Percentiles rank a stretch among this genome's conserved stretches.
Evolutionary conservation across 2,888 invertebrate species (phyloP).

Genomic region (Hetaerina titia): DNA sequence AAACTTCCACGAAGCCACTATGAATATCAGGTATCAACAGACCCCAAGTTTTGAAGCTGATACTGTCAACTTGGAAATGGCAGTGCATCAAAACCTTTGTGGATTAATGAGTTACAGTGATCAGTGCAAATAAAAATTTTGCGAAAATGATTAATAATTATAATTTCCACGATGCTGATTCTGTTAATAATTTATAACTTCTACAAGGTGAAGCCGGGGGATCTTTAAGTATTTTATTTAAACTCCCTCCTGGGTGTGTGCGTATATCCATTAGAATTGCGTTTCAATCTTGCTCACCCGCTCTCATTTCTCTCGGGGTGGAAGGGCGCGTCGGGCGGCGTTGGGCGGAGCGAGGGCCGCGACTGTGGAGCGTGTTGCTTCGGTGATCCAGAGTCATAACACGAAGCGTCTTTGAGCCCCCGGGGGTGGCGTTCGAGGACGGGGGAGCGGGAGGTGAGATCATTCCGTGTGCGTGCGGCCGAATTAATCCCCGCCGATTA

Average conservation of each 20-base stretch:
- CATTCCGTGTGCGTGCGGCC: not conserved
- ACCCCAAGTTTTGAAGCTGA: no score
- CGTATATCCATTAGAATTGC: not conserved
- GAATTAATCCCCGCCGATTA: not conserved
- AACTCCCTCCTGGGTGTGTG: not conserved
- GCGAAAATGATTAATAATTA: no score
- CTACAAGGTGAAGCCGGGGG: no score
- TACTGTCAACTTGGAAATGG: no score
- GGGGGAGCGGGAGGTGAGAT: not conserved
- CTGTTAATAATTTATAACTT: no score
- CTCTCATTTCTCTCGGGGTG: not conserved
- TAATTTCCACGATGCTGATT: no score
- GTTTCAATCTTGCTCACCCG: not conserved
- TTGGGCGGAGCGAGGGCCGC: not conserved
- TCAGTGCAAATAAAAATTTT: no score
- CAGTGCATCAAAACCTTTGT: no score
- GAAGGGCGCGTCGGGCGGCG: not conserved
- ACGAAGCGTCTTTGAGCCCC: not conserved
- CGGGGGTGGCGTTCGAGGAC: not conserved
- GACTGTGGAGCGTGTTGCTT: not conserved
- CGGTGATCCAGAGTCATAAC: not conserved
- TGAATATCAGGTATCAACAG: no score
- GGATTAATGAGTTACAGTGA: no score
- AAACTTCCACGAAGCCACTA: no score
- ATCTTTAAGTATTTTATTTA: not conserved